Conservation (phyloP, 2,888 invertebrate species). For the Aspidapion aeneum region DNA sequence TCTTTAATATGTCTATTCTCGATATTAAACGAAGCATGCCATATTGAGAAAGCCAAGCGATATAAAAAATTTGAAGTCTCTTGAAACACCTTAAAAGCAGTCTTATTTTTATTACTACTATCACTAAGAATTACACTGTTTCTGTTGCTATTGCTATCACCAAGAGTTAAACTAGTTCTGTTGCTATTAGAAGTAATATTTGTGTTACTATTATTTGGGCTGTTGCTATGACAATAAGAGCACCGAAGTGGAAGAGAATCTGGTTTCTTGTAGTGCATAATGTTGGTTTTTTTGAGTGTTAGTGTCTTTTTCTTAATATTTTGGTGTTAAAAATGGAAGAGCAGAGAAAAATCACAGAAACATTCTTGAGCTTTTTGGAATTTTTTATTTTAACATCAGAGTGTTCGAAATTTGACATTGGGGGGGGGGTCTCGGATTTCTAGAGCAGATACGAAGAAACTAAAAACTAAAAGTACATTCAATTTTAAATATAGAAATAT, state of each 20-base stretch:
- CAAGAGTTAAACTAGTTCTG: no score
- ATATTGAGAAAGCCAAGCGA: conserved; percentile 69
- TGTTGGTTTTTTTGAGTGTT: no score
- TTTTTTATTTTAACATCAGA: no score
- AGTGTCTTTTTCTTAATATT: background rate
- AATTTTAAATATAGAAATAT: no score
- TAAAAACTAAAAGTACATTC: no score
- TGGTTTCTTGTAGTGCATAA: background rate
- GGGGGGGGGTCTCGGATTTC: no score
- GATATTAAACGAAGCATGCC: conserved; percentile 70
- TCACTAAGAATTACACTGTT: background rate
- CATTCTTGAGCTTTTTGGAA: background rate
- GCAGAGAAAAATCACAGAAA: background rate
- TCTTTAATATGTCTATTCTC: conserved; percentile 50
- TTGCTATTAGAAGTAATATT: no score
- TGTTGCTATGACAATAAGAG: background rate
- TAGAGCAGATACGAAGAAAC: no score
- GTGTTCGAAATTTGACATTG: no score
- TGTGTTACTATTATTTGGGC: background rate
- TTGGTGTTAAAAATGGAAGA: background rate
- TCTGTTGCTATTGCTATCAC: background rate
- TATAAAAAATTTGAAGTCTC: conserved; percentile 60
- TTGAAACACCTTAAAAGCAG: background rate
- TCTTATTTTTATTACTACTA: background rate
- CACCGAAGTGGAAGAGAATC: background rate